Percentiles rank a stretch among this genome's conserved stretches.
These are phyloP conservation scores for Oedothorax gibbosus DNA, from an alignment of 1,140 invertebrate species.

Conservation along the genomic window DNA sequence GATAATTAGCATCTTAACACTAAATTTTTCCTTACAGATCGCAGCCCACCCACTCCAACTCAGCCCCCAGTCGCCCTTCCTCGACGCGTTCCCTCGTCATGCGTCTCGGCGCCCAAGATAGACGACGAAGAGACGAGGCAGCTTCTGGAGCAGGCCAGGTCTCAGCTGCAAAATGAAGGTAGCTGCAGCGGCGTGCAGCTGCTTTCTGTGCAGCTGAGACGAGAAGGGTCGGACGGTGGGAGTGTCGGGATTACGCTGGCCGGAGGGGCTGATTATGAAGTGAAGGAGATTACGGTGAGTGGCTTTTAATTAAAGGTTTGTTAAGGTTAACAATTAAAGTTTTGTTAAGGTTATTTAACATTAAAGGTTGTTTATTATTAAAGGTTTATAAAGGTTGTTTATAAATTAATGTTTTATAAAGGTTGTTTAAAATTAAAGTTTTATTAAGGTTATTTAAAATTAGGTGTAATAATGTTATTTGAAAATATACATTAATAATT, in stretches of 20 bases:
- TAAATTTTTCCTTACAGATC: not conserved
- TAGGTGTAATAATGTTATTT: too few species aligned
- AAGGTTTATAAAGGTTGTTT: too few species aligned
- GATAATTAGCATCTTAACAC: not conserved
- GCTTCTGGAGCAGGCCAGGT: constrained; percentile 7
- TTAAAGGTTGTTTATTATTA: too few species aligned
- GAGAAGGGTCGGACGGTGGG: constrained; percentile 72
- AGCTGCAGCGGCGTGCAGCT: not conserved
- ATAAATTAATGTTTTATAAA: too few species aligned
- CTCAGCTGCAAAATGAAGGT: constrained; percentile 12
- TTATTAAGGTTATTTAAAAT: too few species aligned
- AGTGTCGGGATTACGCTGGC: constrained; percentile 88
- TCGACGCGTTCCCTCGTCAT: not conserved
- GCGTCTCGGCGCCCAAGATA: not conserved
- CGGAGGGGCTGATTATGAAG: constrained; percentile 88
- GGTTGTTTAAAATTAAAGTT: too few species aligned
- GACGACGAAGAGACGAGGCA: constrained; percentile 6
- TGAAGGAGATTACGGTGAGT: constrained; percentile 88
- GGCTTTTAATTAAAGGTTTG: too few species aligned
- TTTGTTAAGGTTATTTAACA: too few species aligned
- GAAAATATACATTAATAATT: too few species aligned
- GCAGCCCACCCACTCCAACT: not conserved
- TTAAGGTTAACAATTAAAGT: too few species aligned
- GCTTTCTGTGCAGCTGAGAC: constrained; percentile 17
- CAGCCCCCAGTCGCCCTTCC: not conserved